Percentiles rank a stretch among this genome's conserved stretches.
Conservation (phyloP, 2,797 vertebrate genomes). For the Forpus xanthops region DNA sequence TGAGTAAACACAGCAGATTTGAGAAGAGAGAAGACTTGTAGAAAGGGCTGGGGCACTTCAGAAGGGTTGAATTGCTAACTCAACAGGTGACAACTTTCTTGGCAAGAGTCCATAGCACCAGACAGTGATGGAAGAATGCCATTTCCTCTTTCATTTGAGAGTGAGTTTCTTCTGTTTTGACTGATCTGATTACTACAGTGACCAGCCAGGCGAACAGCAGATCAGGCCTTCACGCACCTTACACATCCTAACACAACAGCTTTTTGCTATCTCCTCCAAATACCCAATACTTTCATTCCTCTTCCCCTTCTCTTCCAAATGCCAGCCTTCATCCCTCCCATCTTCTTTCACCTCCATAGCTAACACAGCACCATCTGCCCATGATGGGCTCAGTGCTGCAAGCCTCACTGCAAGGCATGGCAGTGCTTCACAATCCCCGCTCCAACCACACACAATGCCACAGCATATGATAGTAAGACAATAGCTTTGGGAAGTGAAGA, state of each 20-base stretch:
- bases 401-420: background rate
- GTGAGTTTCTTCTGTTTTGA: background rate
- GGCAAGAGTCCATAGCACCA: background rate
- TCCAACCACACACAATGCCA: background rate
- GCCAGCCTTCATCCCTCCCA: background rate
- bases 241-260: accelerated
- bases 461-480: accelerated
- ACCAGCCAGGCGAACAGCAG: background rate
- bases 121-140: background rate
- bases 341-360: background rate
- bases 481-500: background rate
- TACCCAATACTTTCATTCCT: background rate
- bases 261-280: background rate
- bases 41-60: background rate
- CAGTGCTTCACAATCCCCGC: background rate
- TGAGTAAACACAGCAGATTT: background rate
- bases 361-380: accelerated
- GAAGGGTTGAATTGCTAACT: background rate
- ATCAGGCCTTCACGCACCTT: background rate
- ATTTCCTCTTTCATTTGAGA: background rate
- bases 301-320: background rate
- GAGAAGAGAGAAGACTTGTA: background rate
- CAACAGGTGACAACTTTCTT: background rate
- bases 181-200: background rate
- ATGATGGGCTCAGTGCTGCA: accelerated